Evolutionary conservation across 2,797 vertebrate genomes (phyloP).

Genomic region (Halcyon chelicuti): DNA sequence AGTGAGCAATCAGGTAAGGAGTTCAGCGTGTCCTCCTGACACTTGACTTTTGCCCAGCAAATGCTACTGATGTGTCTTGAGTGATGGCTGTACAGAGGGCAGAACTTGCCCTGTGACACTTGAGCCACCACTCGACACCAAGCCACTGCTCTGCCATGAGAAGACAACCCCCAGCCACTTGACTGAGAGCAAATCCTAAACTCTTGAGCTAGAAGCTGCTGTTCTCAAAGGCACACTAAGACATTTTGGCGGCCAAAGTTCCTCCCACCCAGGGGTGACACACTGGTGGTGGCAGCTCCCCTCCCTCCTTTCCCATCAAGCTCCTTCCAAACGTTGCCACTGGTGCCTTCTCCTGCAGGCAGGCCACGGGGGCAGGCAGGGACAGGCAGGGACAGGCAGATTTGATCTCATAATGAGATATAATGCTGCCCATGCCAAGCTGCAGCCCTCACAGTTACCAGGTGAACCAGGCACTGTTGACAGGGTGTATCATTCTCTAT

Average conservation of each 20-base stretch:
- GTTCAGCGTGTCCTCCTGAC: neutral
- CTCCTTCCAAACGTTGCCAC: neutral
- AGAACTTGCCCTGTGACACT: neutral
- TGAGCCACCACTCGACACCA: neutral
- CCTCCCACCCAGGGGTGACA: neutral
- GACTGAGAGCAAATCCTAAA: neutral
- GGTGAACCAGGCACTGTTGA: neutral
- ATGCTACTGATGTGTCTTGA: neutral
- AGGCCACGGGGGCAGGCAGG: neutral
- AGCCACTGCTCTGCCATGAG: accelerated
- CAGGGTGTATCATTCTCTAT: accelerated
- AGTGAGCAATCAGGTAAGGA: neutral
- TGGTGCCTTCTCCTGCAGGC: neutral
- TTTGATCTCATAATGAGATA: neutral
- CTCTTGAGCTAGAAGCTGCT: neutral
- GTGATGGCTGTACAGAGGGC: neutral
- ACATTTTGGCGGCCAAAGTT: neutral
- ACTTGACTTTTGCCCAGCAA: neutral
- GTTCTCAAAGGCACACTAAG: neutral
- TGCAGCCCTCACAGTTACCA: neutral
- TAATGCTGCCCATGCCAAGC: neutral
- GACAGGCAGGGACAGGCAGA: too few species aligned
- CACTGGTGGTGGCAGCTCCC: accelerated
- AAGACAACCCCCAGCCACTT: neutral
- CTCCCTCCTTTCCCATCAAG: neutral